phyloP scores from a whole-genome alignment of 2,797 vertebrate species.

The Aulostomus chinensis region DNA sequence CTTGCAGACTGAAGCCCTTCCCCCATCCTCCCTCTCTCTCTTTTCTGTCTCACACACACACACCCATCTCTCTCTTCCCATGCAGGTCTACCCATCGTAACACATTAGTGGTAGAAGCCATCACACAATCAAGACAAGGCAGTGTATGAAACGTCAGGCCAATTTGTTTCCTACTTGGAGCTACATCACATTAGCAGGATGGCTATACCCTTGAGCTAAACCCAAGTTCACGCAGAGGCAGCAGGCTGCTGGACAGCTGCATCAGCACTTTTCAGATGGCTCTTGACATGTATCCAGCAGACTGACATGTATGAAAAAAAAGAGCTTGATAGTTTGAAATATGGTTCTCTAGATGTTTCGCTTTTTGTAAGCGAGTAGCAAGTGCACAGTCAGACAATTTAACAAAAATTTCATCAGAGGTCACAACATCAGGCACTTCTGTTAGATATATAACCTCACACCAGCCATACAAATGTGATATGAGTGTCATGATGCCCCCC shows the following conservation, averaged over 20 bases:
- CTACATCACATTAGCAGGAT: conserved; percentile 79
- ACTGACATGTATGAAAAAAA: conserved; percentile 68
- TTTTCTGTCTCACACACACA: conserved; percentile 32
- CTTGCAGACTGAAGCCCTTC: conserved; percentile 80
- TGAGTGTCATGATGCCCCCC: conserved; percentile 11
- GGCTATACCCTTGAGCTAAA: conserved; percentile 82
- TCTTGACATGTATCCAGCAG: conserved; percentile 73
- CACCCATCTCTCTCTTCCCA: conserved; percentile 52
- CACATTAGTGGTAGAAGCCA: conserved; percentile 80
- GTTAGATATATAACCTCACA: neutral
- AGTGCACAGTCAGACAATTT: conserved; percentile 11
- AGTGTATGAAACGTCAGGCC: conserved; percentile 78
- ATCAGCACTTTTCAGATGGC: conserved; percentile 79
- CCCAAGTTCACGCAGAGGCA: conserved; percentile 79
- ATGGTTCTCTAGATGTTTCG: conserved; percentile 52
- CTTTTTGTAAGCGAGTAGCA: conserved; percentile 17
- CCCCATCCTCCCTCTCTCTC: conserved; percentile 59
- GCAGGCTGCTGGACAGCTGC: conserved; percentile 67
- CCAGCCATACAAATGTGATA: conserved; percentile 24
- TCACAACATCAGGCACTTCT: conserved; percentile 19
- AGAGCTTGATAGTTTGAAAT: conserved; percentile 57
- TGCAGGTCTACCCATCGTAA: conserved; percentile 77
- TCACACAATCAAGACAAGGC: conserved; percentile 81
- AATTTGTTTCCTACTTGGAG: conserved; percentile 79
- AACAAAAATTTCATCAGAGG: conserved; percentile 32